phyloP scores from a whole-genome alignment of 2,797 vertebrate species.

The Cephalopachus bancanus region DNA sequence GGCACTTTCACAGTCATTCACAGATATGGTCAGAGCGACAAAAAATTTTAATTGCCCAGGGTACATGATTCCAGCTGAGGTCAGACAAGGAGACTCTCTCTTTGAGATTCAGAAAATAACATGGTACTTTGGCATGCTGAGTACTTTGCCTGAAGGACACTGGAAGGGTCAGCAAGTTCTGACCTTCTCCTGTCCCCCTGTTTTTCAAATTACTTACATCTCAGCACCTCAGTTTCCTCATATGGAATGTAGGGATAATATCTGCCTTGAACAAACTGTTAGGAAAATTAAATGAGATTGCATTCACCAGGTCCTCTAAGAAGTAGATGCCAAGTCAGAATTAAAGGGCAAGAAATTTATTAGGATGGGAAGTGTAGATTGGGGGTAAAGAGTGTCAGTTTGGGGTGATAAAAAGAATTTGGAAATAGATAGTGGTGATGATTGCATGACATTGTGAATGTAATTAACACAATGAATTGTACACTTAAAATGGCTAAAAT shows the following conservation, averaged over 20 bases:
- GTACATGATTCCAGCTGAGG: neutral
- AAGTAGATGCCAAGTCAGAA: conserved; percentile 46
- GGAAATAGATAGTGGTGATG: neutral
- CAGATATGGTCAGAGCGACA: neutral
- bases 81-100: neutral
- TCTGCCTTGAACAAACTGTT: neutral
- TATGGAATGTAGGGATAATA: neutral
- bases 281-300: conserved; percentile 5
- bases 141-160: neutral
- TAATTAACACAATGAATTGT: neutral
- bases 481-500: conserved; percentile 10
- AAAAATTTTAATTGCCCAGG: neutral
- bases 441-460: neutral
- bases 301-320: neutral
- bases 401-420: neutral
- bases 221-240: neutral
- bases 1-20: neutral
- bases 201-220: neutral
- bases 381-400: neutral
- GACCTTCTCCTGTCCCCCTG: neutral
- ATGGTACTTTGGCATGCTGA: neutral
- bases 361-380: neutral
- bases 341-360: neutral
- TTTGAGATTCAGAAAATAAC: rapidly evolving
- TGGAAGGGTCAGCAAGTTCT: neutral